Conservation (phyloP, 2,113 vertebrate species). For the Miniopterus natalensis region DNA sequence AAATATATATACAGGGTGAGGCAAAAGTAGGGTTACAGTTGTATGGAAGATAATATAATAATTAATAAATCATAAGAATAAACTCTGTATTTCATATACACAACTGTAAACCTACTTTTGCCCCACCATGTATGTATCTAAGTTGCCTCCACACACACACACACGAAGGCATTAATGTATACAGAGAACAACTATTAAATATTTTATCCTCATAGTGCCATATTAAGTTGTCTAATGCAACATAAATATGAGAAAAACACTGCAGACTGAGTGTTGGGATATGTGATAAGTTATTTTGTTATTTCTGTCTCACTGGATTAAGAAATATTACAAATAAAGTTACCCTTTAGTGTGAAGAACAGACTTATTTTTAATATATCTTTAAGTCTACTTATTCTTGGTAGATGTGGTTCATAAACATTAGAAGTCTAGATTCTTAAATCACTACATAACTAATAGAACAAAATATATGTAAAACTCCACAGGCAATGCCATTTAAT, state of each 20-base stretch:
- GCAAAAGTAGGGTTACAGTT: neutral
- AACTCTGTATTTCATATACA: neutral
- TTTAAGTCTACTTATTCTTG: neutral
- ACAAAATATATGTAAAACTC: neutral
- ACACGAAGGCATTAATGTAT: neutral
- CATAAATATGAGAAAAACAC: neutral
- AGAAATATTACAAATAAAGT: slow-evolving; percentile 35
- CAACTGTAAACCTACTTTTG: neutral
- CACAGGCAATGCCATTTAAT: neutral
- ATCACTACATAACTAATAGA: neutral
- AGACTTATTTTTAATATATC: neutral
- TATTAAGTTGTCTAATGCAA: slow-evolving; percentile 15
- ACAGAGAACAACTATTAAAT: neutral
- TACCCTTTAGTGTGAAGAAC: slow-evolving; percentile 7
- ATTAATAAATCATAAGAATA: neutral
- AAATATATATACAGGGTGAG: slow-evolving; percentile 30
- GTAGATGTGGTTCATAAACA: slow-evolving; percentile 31
- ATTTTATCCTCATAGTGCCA: slow-evolving; percentile 9
- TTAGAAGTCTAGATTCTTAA: neutral
- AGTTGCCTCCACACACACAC: neutral
- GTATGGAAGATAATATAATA: neutral
- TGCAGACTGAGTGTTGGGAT: neutral
- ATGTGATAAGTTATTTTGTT: neutral
- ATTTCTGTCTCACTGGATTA: slow-evolving; percentile 19
- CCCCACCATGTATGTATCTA: neutral